Percentiles rank a stretch among this genome's conserved stretches.
Conservation (phyloP, 2,888 invertebrate genomes). For the Matsumyia berberina region DNA sequence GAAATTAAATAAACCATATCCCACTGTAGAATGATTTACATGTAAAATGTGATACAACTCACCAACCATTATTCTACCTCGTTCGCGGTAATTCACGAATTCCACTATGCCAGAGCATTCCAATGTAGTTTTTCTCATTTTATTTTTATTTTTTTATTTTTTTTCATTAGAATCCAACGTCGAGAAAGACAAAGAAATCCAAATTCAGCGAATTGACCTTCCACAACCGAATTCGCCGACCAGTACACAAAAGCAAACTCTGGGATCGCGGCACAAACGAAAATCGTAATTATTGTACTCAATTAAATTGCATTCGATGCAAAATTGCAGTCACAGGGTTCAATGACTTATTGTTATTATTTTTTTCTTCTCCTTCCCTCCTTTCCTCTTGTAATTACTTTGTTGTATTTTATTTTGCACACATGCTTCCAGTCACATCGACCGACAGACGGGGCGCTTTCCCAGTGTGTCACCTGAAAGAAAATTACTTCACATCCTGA, state of each 20-base stretch:
- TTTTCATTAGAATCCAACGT: slow-evolving; percentile 9
- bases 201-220: slow-evolving; percentile 71
- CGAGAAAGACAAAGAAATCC: slow-evolving; percentile 41
- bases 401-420: not conserved
- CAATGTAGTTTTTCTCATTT: not conserved
- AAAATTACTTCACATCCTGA: slow-evolving; percentile 38
- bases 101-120: slow-evolving; percentile 12
- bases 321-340: slow-evolving; percentile 73
- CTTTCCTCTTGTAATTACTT: not conserved
- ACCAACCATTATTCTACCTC: not conserved
- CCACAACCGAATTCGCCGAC: slow-evolving; percentile 53
- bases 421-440: slow-evolving; percentile 8
- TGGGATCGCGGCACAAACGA: slow-evolving; percentile 45
- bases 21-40: no score
- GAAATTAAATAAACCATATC: slow-evolving; percentile 14
- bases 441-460: not conserved
- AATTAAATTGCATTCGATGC: slow-evolving; percentile 72
- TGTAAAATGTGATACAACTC: no score
- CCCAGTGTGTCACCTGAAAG: slow-evolving; percentile 22
- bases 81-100: not conserved
- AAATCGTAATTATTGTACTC: slow-evolving; percentile 69
- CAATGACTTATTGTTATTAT: slow-evolving; percentile 68
- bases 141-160: not conserved
- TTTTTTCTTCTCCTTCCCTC: slow-evolving; percentile 13
- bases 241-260: slow-evolving; percentile 20